phyloP scores from a whole-genome alignment of 2,797 vertebrate species.

The Anabacerthia variegaticeps region DNA sequence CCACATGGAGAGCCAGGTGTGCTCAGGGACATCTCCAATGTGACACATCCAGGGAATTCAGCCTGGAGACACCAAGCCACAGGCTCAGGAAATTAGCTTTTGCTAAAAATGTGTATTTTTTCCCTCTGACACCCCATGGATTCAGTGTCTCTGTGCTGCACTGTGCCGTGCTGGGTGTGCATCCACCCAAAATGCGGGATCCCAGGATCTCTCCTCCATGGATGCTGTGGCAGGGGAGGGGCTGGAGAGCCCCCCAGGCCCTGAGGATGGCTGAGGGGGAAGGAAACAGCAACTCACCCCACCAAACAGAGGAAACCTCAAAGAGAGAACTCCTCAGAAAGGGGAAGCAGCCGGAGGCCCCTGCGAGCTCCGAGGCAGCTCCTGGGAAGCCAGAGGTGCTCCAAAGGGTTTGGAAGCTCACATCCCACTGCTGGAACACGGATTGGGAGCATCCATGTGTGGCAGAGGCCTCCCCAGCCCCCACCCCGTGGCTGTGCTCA shows the following conservation, averaged over 20 bases:
- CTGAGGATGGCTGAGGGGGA: not conserved
- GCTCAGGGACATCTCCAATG: not conserved
- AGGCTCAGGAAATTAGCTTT: not conserved
- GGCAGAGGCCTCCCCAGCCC: not conserved
- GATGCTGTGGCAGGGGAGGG: not conserved
- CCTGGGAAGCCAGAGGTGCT: accelerated
- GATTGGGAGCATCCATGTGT: accelerated
- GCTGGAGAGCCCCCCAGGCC: not conserved
- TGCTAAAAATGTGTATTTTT: accelerated
- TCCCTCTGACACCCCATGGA: accelerated
- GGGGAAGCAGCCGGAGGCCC: not conserved
- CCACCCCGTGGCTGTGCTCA: accelerated
- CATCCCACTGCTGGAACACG: accelerated
- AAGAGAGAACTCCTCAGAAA: not conserved
- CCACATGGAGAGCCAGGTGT: accelerated
- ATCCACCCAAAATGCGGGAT: accelerated
- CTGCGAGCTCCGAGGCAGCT: accelerated
- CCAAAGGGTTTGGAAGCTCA: not conserved
- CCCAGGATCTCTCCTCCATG: accelerated
- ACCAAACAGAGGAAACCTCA: constrained; percentile 16
- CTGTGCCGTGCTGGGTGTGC: accelerated
- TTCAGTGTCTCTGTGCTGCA: not conserved
- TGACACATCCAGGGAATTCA: accelerated
- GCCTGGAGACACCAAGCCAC: not conserved
- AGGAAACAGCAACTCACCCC: not conserved